phyloP scores from a whole-genome alignment of 53 echinoderm and acorn worm genomes.

The Temnopleurus reevesii region DNA sequence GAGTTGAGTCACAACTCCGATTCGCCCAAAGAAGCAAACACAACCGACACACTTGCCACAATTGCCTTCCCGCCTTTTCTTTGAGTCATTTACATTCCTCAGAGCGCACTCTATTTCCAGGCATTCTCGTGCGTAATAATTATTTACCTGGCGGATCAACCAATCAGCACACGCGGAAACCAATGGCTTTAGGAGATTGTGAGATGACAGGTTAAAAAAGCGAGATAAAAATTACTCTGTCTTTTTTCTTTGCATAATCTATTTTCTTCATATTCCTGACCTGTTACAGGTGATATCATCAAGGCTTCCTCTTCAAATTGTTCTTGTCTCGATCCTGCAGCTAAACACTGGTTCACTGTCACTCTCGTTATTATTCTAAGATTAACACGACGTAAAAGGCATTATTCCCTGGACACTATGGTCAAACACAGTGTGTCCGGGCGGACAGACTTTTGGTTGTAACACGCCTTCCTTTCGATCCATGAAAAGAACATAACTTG shows the following conservation, averaged over 20 bases:
- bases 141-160: conserved; percentile 42
- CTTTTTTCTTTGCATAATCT: conserved; percentile 28
- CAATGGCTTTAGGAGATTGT: conserved; percentile 41
- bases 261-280: conserved; percentile 29
- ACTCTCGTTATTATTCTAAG: conserved; percentile 34
- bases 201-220: conserved; percentile 28
- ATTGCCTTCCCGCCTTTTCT: conserved; percentile 38
- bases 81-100: conserved; percentile 47
- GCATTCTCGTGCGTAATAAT: conserved; percentile 19
- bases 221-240: not conserved
- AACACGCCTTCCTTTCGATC: not conserved
- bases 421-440: conserved; percentile 46
- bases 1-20: conserved; percentile 7
- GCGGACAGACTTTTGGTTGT: conserved; percentile 43
- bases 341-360: conserved; percentile 34
- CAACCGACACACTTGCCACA: not conserved
- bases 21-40: conserved; percentile 13
- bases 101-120: conserved; percentile 2
- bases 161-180: conserved; percentile 46
- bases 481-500: conserved; percentile 39
- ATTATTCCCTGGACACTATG: conserved; percentile 11
- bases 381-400: conserved; percentile 34
- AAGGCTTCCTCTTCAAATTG: conserved; percentile 19
- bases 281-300: conserved; percentile 38
- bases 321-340: conserved; percentile 39